Conservation (phyloP, 2,888 invertebrate species). For the Dione vanillae region DNA sequence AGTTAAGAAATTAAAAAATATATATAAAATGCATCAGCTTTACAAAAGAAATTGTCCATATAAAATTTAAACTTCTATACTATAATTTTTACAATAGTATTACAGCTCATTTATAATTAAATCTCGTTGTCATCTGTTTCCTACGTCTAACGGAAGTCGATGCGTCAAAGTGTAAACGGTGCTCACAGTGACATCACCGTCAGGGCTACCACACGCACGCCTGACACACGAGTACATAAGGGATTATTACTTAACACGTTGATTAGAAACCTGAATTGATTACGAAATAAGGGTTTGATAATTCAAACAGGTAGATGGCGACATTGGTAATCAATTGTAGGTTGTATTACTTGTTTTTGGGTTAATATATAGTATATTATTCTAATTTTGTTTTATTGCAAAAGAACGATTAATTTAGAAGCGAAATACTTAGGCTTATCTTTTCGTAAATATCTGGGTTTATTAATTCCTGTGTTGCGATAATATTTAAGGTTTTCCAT, state of each 20-base stretch:
- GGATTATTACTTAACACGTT: constrained; percentile 42
- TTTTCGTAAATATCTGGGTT: no score
- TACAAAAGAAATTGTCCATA: no score
- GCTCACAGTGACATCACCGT: constrained; percentile 47
- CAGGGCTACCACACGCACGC: constrained; percentile 45
- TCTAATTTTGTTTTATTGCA: neutral
- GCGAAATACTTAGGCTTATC: no score
- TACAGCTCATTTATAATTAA: neutral
- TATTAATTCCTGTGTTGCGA: no score
- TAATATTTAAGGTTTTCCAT: constrained; percentile 10
- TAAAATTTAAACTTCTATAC: no score
- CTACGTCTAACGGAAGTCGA: constrained; percentile 21
- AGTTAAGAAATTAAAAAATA: no score
- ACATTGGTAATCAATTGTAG: constrained; percentile 24
- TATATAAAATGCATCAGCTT: no score
- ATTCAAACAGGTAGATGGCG: constrained; percentile 36
- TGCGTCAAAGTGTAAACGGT: constrained; percentile 36
- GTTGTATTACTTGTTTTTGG: constrained; percentile 3
- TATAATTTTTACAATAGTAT: neutral
- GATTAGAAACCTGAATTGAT: constrained; percentile 45
- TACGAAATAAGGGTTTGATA: constrained; percentile 42
- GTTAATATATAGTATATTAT: neutral
- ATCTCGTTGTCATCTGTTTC: neutral
- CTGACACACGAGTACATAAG: constrained; percentile 17
- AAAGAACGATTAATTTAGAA: no score